A percentile compares a stretch with the other conserved stretches of the same genome.
Evolutionary conservation across 2,797 vertebrate species (phyloP).

Genomic region (Myoxocephalus aenaeus): DNA sequence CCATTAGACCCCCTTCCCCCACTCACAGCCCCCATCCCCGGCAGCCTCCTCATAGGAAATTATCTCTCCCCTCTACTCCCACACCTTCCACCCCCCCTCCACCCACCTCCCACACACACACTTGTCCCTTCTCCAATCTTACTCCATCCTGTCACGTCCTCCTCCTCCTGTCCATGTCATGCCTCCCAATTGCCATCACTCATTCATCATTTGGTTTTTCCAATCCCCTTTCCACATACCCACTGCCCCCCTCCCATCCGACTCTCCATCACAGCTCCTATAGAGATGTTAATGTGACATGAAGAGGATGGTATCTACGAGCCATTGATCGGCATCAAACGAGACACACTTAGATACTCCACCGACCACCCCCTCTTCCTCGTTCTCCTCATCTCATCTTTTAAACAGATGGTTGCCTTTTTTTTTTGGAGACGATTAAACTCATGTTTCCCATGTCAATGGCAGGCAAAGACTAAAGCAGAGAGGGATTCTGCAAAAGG

Average conservation of each 20-base stretch:
- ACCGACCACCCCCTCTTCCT: neutral
- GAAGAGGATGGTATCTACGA: constrained; percentile 68
- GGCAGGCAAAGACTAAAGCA: neutral
- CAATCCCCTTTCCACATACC: neutral
- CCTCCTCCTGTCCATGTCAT: constrained; percentile 57
- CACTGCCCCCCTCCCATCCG: neutral
- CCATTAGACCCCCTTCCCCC: constrained; percentile 45
- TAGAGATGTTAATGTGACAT: constrained; percentile 79
- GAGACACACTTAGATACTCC: constrained; percentile 39
- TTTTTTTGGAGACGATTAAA: constrained; percentile 1
- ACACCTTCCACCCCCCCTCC: neutral
- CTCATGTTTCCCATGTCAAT: neutral
- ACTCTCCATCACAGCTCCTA: constrained; percentile 57
- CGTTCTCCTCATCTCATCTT: constrained; percentile 8
- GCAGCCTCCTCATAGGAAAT: constrained; percentile 50
- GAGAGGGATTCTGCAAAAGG: neutral
- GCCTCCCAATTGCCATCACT: constrained; percentile 62
- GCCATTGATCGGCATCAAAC: constrained; percentile 72
- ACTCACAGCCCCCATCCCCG: constrained; percentile 18
- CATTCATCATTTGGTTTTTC: constrained; percentile 56
- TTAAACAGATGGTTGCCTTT: constrained; percentile 8
- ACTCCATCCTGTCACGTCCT: constrained; percentile 34
- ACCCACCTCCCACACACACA: constrained; percentile 8
- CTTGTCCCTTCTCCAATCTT: constrained; percentile 34
- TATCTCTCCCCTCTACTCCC: constrained; percentile 30